Conservation (phyloP, 2,797 vertebrate species). For the Glyptemys insculpta region DNA sequence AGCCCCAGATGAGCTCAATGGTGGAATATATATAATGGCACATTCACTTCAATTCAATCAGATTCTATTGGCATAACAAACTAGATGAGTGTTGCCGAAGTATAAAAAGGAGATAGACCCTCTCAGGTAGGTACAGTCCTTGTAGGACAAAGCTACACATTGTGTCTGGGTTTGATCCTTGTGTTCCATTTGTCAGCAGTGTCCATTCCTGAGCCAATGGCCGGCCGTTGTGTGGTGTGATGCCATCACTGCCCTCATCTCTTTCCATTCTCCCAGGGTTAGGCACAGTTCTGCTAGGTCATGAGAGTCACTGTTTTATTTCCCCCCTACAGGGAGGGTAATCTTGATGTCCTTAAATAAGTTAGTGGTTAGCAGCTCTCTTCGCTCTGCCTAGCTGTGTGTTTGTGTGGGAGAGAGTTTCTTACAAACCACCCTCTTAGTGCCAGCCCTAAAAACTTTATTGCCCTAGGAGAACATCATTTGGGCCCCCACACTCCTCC, state of each 20-base stretch:
- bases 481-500: neutral
- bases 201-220: constrained; percentile 64
- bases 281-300: neutral
- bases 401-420: neutral
- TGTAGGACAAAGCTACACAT: constrained; percentile 27
- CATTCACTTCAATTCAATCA: neutral
- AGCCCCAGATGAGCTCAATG: neutral
- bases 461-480: constrained; percentile 4
- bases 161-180: constrained; percentile 31
- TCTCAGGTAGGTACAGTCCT: neutral
- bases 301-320: neutral
- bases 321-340: neutral
- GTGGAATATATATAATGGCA: constrained; percentile 7
- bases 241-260: neutral
- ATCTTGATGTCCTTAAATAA: neutral
- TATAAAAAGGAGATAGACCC: neutral
- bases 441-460: neutral
- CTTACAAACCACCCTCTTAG: neutral
- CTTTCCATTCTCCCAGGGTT: neutral
- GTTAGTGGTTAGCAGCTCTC: neutral
- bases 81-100: neutral
- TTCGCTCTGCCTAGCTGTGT: neutral
- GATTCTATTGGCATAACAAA: neutral
- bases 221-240: neutral
- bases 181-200: constrained; percentile 50